Conservation (phyloP, 2,797 vertebrate genomes). For the Hyperoplus lanceolatus region DNA sequence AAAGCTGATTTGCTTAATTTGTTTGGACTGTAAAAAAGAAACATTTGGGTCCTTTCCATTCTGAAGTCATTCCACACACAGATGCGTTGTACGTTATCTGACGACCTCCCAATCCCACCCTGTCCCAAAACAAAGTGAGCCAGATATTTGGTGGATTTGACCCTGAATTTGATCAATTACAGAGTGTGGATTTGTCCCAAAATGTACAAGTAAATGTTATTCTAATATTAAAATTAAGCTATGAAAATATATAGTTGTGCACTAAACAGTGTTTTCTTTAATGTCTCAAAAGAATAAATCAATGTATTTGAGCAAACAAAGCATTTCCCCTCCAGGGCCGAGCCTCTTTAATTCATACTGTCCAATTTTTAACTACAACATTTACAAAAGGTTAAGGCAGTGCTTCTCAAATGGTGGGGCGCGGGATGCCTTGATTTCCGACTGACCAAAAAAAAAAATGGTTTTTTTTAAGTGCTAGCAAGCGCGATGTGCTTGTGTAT, state of each 20-base stretch:
- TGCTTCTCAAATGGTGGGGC: too few species aligned
- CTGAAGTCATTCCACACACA: slow-evolving; percentile 68
- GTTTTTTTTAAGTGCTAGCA: too few species aligned
- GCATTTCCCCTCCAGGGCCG: slow-evolving; percentile 18
- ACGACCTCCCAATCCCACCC: slow-evolving; percentile 67
- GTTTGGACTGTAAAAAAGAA: slow-evolving; percentile 66
- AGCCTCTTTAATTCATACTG: slow-evolving; percentile 21
- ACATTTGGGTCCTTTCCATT: slow-evolving; percentile 64
- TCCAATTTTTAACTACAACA: slow-evolving; percentile 22
- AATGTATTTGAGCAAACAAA: slow-evolving; percentile 23
- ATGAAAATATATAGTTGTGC: slow-evolving; percentile 70
- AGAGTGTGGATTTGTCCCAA: slow-evolving; percentile 85
- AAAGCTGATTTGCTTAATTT: slow-evolving; percentile 74
- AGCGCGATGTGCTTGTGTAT: too few species aligned
- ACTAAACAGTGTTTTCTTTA: slow-evolving; percentile 50
- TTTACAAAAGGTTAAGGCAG: slow-evolving; percentile 18
- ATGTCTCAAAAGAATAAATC: slow-evolving; percentile 25
- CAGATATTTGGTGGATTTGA: slow-evolving; percentile 83
- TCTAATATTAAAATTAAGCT: slow-evolving; percentile 84
- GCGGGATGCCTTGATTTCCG: too few species aligned
- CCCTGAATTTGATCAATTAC: slow-evolving; percentile 82
- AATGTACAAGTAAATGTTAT: slow-evolving; percentile 87
- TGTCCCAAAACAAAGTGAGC: slow-evolving; percentile 77
- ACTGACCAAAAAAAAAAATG: too few species aligned
- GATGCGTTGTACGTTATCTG: slow-evolving; percentile 70